Conservation (phyloP, 2,113 vertebrate genomes). For the Sturnus vulgaris region DNA sequence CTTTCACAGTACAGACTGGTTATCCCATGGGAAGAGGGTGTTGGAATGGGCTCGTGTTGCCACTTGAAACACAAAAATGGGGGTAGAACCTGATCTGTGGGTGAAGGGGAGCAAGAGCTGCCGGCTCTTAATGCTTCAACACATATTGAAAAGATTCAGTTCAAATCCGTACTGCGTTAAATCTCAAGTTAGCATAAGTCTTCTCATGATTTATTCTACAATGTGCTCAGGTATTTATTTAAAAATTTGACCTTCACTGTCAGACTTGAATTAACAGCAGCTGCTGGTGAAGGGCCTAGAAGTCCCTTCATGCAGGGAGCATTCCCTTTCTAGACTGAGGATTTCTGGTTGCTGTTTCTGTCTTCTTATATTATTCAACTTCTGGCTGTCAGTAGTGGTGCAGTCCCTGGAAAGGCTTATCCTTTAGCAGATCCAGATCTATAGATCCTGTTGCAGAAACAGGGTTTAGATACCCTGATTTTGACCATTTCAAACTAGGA, state of each 20-base stretch:
- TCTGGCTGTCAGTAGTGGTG: background rate
- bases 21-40: background rate
- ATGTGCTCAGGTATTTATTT: background rate
- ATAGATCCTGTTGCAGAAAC: background rate
- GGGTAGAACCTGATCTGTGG: background rate
- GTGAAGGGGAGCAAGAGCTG: background rate
- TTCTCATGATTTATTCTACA: background rate
- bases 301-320: background rate
- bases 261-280: background rate
- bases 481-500: background rate
- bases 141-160: background rate
- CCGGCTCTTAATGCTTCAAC: background rate
- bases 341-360: background rate
- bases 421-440: background rate
- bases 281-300: background rate
- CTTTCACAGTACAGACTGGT: background rate
- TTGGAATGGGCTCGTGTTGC: accelerated
- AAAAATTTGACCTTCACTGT: background rate
- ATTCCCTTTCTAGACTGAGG: background rate
- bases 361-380: background rate
- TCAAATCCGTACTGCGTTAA: background rate
- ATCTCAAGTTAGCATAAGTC: background rate
- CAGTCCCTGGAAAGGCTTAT: background rate
- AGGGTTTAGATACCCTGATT: background rate
- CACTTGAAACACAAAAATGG: background rate